Base-by-base conservation (phyloP, 2,113 vertebrate species). In the Xenopus borealis region DNA sequence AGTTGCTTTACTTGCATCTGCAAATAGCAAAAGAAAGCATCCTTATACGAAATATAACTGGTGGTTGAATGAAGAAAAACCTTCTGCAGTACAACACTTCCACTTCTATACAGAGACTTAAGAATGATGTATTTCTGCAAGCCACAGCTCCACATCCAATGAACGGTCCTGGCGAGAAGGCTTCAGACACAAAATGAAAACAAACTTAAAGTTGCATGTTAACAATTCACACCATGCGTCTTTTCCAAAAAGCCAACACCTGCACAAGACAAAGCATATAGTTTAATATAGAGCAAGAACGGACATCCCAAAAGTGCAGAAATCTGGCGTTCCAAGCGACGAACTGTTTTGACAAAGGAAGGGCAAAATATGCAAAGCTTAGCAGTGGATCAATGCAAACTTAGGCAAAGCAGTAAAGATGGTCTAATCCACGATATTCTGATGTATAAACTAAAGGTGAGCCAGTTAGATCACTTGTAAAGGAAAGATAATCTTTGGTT, bases 171-270 rank as follows among this genome's bases (percentile, higher is more conserved):
- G 81, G 87, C 83, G 90, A 89, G 87, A 87, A 87, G 87, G 83
- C 86, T 88, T 88, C 80, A 89, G 91, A 88, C 88, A 88, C 86
- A 89, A 84, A 81, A 82, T 55, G 85, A 84, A 86, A 83, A 92
- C 81, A 89, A 90, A 55, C 16, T 3, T n/a, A 55, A n/a, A 55
- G 53, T 78, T 76, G 19, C 10, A 83, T 89, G 90, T 93, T 92
- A 93, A 69, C 83, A 84, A 92, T 87, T 92, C 82, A 92, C 91
- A 91, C 89, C 91, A 93, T 92, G 91, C 91, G 85, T 89, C 88
- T 91, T 92, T 40, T 93, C 91, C 91, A 92, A 90, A 64, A 93
- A 92, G 92, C 91, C 89, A 93, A 93, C 90, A 93, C 92, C 92
- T 93, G 92, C 91, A 92, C 92, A 84, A 91, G 92, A 92, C 92